Percentiles rank a stretch among this genome's conserved stretches.
Conservation (phyloP, 1,140 invertebrate species). For the Papilio polyxenes region DNA sequence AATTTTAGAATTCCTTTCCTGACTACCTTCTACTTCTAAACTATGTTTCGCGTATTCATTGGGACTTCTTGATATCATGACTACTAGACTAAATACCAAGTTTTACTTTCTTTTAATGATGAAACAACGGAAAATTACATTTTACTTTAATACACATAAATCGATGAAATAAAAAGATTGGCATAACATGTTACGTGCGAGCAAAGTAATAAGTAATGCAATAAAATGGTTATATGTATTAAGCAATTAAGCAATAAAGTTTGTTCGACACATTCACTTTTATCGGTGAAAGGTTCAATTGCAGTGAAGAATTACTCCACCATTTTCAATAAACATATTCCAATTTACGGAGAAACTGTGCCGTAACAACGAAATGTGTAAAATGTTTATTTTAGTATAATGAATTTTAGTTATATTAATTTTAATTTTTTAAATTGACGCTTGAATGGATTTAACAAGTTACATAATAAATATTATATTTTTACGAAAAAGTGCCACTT, state of each 20-base stretch:
- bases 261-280: conserved; percentile 53
- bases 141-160: not conserved
- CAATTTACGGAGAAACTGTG: not conserved
- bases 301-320: conserved; percentile 34
- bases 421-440: no score
- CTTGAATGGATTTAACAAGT: no score
- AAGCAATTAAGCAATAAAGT: conserved; percentile 2
- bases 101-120: no score
- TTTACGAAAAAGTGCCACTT: not conserved
- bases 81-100: no score
- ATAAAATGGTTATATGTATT: conserved; percentile 1
- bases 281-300: conserved; percentile 64
- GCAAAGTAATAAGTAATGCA: conserved; percentile 12
- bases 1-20: not conserved
- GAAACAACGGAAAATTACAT: not conserved
- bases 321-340: conserved; percentile 17
- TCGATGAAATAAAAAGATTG: not conserved
- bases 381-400: no score
- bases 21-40: not conserved
- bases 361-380: no score
- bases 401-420: no score
- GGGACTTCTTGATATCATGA: no score
- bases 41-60: no score
- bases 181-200: not conserved
- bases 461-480: not conserved